Evolutionary conservation across 2,113 vertebrate genomes (phyloP).

Genomic region (Verasper variegatus): DNA sequence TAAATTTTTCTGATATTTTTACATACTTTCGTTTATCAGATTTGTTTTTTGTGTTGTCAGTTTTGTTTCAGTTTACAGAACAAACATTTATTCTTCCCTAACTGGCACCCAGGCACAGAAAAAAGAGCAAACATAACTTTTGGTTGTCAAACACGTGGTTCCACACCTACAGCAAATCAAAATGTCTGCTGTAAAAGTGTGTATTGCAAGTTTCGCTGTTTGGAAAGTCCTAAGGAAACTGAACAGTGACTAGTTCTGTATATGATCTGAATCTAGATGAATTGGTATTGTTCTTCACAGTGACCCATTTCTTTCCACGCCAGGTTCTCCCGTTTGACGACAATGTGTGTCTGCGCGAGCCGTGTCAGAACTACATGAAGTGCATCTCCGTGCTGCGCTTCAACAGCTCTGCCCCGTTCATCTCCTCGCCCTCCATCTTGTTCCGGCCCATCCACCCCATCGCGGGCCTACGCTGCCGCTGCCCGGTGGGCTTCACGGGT

Average conservation of each 20-base stretch:
- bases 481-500: constrained; percentile 94
- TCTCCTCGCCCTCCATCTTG: constrained; percentile 92
- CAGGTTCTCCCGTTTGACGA: constrained; percentile 96
- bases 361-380: constrained; percentile 99
- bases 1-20: no score
- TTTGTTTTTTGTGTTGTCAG: no score
- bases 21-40: no score
- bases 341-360: constrained; percentile 97
- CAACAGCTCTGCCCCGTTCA: constrained; percentile 96
- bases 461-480: constrained; percentile 94
- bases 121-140: neutral
- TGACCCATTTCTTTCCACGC: neutral
- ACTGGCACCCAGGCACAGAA: no score
- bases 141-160: neutral
- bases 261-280: neutral
- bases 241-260: neutral
- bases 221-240: neutral
- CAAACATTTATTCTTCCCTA: no score
- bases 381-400: constrained; percentile 98
- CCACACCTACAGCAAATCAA: neutral
- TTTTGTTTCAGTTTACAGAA: no score
- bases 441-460: constrained; percentile 98
- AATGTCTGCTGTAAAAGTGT: no score
- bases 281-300: neutral
- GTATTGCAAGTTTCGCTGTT: neutral